phyloP scores from a whole-genome alignment of 1,140 invertebrate species.

The Holotrichia oblita region DNA sequence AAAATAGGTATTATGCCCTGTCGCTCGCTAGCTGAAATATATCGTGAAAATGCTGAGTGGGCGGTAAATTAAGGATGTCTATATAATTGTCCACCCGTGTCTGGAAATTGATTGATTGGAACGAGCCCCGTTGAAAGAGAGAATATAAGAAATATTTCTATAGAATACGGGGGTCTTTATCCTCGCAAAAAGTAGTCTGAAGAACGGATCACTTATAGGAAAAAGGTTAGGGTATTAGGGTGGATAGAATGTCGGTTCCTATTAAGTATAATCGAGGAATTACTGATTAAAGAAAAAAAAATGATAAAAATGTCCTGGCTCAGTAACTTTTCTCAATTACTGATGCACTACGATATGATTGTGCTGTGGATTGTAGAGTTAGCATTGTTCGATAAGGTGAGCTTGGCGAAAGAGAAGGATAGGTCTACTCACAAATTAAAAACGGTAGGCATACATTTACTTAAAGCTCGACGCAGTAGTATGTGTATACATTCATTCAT shows the following conservation, averaged over 20 bases:
- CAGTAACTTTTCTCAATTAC: no score
- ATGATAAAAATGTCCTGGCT: background rate
- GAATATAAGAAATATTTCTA: conserved; percentile 9
- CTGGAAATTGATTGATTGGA: conserved; percentile 6
- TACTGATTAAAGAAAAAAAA: background rate
- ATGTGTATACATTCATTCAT: no score
- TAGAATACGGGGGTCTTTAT: background rate
- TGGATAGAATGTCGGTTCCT: background rate
- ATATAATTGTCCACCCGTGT: conserved; percentile 5
- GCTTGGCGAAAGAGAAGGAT: no score
- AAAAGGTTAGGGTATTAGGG: background rate
- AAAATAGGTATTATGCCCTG: no score
- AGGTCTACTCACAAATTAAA: no score
- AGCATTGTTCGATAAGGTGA: no score
- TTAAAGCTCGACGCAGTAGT: no score
- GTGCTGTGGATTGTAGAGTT: no score
- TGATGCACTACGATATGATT: no score
- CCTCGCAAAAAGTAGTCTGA: background rate
- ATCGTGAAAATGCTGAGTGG: background rate
- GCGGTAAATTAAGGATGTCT: background rate
- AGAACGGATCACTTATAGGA: background rate
- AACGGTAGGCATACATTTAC: no score
- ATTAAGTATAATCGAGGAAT: background rate
- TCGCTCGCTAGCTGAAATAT: no score
- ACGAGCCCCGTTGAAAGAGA: background rate